Base-by-base conservation (phyloP, 2,888 invertebrate species). In the Drosophila neotestacea region DNA sequence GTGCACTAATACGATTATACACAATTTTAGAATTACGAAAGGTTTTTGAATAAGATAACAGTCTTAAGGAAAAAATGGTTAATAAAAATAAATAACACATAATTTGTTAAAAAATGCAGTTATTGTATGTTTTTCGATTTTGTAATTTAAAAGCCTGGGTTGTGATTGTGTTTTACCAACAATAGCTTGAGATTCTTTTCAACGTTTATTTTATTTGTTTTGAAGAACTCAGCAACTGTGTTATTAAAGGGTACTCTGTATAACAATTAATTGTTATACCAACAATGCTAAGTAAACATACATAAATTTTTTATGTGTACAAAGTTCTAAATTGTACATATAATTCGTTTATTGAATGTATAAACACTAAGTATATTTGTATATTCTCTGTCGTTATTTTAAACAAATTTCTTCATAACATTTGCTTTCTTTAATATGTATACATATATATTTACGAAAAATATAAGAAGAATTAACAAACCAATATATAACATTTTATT, bases 351-450 rank as follows among this genome's bases (percentile, higher is more conserved):
- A 56, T 58, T 58, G 56, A 47, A 58, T 58, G 44, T 47, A 28
- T 46, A 36, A 34, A 22, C 32, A 50, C 48, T 44, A 34, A 51
- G n/a, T 39, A 51, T 46, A 39, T 63, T 46, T 63, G n/a, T 16
- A 60, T 51, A 41, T 48, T 63, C 50, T 64, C 11, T 42, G 30
- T 41, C 34, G 22, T 56, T 44, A 38, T 44, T 9, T 34, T 46
- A 22, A 48, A 64, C 39, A 62, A 73, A 72, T 74, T 79, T 73
- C 67, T 76, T 79, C 70, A 79, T 74, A 73, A 79, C 79, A 63
- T 74, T 69, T 65, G 66, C 72, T 74, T 72, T 70, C 64, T 79
- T 76, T 68, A 30, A 71, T 66, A 44, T 64, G 41, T 30, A 58
- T 39, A 46, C 11, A 27, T 32, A 50, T 46, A 36, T 51, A 30